Evolutionary conservation across 2,888 invertebrate species (phyloP), one percentile per base, ranked within the genome.

Genomic region (Erebia ligea): DNA sequence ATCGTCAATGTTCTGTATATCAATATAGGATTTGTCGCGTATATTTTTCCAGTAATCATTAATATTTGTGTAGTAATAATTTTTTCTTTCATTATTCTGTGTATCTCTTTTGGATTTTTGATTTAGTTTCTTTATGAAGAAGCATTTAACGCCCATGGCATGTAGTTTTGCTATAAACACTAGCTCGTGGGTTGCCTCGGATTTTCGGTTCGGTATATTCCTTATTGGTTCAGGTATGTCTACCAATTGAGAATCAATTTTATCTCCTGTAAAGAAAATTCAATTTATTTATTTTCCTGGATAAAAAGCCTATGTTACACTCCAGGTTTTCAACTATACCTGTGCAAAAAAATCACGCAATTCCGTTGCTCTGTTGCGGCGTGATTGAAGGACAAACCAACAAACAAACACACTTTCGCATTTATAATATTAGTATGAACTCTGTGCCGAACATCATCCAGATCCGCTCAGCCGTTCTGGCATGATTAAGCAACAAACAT

Each of bases 91-190:
- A 13, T 15, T 68, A 54, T 74, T 71, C 13, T 67, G 57, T 1
- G 68, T 48, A 11, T 81, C 78, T 8, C 87, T 72, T 68, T 84
- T 88, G 0, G 50, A 2, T 65, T 78, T 80, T 2, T 45, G 52
- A n/a, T 19, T 68, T 0, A 50, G 63, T 0, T 77, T 74, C 75
- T 84, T 87, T 0, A 96, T 82, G 76, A 94, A 95, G 76, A 94
- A 96, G 0, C 95, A 94, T 78, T 95, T 95, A 77, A 95, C 95
- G 9, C 96, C 96, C 1, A 96, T 84, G 0, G 97, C 96, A 1
- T 97, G 80, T 3, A 95, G 84, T 4, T 85, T 79, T 0, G 96
- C 96, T n/a, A 94, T 79, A 82, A 98, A 98, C 0, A 97, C 90
- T 0, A 98, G 83, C 78, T 98, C 97, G 77, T 94, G 92, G 0